Percentiles rank a stretch among this genome's conserved stretches.
Evolutionary conservation across 2,888 invertebrate genomes (phyloP).

Genomic region (Diloba caeruleocephala): DNA sequence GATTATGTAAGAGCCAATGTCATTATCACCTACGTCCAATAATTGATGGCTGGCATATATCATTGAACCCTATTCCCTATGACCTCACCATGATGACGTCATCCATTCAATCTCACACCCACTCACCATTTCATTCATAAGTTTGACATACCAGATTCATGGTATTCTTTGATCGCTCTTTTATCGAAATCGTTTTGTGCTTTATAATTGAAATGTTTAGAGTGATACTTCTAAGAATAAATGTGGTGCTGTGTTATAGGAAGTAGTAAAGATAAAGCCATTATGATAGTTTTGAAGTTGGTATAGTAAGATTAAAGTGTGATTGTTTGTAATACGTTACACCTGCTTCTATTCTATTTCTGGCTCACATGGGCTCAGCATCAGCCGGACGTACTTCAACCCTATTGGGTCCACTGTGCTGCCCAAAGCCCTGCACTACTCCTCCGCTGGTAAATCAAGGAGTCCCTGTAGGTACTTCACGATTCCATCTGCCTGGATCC

Average conservation of each 20-base stretch:
- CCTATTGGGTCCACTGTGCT: no score
- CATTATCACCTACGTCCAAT: constrained; percentile 9
- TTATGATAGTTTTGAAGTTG: constrained; percentile 7
- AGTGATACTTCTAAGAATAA: constrained; percentile 29
- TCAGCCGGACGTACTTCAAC: no score
- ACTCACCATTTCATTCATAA: constrained; percentile 57
- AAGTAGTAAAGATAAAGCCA: constrained; percentile 13
- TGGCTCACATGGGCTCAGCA: no score
- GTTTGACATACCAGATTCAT: constrained; percentile 37
- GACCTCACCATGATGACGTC: constrained; percentile 49
- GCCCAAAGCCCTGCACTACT: no score
- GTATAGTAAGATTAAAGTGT: constrained; percentile 27
- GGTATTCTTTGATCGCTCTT: constrained; percentile 39
- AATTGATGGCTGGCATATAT: constrained; percentile 25
- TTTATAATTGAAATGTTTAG: constrained; percentile 25
- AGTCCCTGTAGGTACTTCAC: no score
- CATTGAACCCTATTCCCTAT: constrained; percentile 49
- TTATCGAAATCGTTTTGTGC: constrained; percentile 39
- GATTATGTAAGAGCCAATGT: constrained; percentile 2
- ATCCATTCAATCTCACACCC: constrained; percentile 57
- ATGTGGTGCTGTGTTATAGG: constrained; percentile 25
- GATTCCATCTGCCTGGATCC: no score
- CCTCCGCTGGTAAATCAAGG: no score
- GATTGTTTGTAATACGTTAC: constrained; percentile 9
- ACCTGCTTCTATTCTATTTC: constrained; percentile 19